Conservation (phyloP, 2,113 vertebrate genomes). For the Rhinopomastus cyanomelas region DNA sequence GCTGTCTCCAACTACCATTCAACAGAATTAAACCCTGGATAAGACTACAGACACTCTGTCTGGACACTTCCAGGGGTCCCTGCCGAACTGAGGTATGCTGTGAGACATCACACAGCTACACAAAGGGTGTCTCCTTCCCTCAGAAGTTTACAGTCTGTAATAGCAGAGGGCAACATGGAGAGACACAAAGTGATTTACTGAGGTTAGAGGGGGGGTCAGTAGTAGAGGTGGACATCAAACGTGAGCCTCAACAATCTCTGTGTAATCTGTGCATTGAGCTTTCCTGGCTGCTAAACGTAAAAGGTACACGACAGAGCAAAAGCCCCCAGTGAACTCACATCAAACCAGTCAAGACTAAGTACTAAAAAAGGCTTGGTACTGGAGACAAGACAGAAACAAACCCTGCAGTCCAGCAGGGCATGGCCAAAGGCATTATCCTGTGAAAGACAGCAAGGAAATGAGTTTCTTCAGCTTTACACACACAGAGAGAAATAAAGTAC, state of each 20-base stretch:
- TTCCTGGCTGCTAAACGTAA: slow-evolving; percentile 22
- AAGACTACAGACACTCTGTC: neutral
- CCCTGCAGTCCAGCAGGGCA: neutral
- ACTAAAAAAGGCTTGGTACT: neutral
- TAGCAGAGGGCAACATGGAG: neutral
- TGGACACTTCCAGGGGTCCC: neutral
- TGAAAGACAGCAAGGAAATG: neutral
- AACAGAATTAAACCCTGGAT: neutral
- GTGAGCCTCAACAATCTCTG: neutral
- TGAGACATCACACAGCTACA: neutral
- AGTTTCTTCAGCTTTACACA: neutral
- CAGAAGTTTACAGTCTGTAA: neutral
- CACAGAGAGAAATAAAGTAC: neutral
- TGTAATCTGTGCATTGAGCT: neutral
- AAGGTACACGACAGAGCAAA: neutral
- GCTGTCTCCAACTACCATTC: neutral
- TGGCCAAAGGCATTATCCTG: neutral
- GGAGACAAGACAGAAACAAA: neutral
- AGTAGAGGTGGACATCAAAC: slow-evolving; percentile 16
- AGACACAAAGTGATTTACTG: neutral
- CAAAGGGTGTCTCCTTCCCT: neutral
- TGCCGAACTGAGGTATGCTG: neutral
- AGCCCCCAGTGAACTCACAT: slow-evolving; percentile 30
- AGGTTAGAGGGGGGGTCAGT: slow-evolving; percentile 6
- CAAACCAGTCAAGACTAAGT: slow-evolving; percentile 17